Conservation (phyloP, 2,113 vertebrate species). For the Alces alces region DNA sequence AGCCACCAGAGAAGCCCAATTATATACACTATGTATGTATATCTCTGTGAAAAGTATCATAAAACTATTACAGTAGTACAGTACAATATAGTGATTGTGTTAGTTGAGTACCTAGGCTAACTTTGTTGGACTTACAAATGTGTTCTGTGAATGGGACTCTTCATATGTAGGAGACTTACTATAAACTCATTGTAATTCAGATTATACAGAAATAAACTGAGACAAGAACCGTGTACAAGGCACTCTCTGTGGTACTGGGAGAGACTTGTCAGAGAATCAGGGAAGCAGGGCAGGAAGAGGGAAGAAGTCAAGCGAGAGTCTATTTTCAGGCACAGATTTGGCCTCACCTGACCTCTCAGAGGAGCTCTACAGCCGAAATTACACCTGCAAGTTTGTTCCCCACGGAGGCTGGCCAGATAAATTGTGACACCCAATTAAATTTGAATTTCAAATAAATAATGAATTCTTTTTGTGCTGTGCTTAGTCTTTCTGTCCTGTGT, state of each 20-base stretch:
- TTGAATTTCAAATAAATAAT: background rate
- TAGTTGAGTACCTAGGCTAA: background rate
- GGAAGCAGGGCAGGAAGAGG: background rate
- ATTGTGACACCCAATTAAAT: background rate
- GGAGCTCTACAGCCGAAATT: background rate
- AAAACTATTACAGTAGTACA: background rate
- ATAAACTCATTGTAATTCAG: background rate
- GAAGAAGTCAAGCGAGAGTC: background rate
- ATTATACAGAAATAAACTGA: background rate
- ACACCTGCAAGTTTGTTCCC: background rate
- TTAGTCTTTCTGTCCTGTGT: background rate
- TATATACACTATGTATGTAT: background rate
- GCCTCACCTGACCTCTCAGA: background rate
- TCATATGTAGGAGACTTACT: background rate
- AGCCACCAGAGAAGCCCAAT: background rate
- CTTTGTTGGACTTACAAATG: background rate
- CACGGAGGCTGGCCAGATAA: background rate
- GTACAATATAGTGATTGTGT: background rate
- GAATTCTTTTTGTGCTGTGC: background rate
- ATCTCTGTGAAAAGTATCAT: background rate
- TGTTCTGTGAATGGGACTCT: background rate
- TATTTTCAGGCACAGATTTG: background rate
- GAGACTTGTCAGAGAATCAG: fast-evolving
- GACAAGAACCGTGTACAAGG: background rate
- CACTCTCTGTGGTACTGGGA: background rate